Percentiles rank a stretch among this genome's conserved stretches.
phyloP scores from a whole-genome alignment of 2,113 vertebrate species.

The Sprattus sprattus region DNA sequence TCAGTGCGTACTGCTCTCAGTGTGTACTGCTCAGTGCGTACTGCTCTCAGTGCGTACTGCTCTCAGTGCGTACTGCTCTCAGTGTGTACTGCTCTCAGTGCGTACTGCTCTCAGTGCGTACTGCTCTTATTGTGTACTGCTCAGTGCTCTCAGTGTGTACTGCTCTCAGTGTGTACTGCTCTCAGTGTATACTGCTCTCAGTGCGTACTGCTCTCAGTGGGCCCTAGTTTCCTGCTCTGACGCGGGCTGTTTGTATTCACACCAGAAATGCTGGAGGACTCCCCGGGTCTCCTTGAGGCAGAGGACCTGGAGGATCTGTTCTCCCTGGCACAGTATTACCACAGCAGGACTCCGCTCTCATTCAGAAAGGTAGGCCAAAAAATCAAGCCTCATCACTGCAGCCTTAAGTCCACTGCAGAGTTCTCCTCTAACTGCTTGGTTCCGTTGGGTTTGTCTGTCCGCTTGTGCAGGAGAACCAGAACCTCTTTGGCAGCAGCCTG shows the following conservation, averaged over 20 bases:
- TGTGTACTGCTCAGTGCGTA: conserved; percentile 23
- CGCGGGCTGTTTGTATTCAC: background rate
- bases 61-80: background rate
- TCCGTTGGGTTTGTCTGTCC: background rate
- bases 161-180: background rate
- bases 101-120: conserved; percentile 22
- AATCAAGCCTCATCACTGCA: background rate
- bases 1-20: conserved; percentile 11
- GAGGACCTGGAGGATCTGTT: conserved; percentile 95
- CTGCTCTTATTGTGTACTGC: background rate
- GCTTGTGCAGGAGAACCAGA: conserved; percentile 85
- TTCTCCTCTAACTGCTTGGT: background rate
- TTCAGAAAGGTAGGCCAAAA: conserved; percentile 85
- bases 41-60: too few relatives aligned
- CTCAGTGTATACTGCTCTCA: conserved; percentile 26
- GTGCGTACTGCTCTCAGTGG: background rate
- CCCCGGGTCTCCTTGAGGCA: conserved; percentile 82
- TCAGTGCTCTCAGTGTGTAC: background rate
- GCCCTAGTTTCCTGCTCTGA: background rate
- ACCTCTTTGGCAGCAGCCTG: conserved; percentile 93
- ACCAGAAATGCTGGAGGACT: conserved; percentile 81
- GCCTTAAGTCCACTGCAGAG: background rate
- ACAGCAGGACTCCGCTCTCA: conserved; percentile 93
- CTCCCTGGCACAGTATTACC: conserved; percentile 94
- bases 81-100: conserved; percentile 29